Percentiles rank a stretch among this genome's conserved stretches.
These are phyloP conservation scores for Cosmia trapezina DNA, from an alignment of 2,888 invertebrate genomes.

Conservation along the genomic window DNA sequence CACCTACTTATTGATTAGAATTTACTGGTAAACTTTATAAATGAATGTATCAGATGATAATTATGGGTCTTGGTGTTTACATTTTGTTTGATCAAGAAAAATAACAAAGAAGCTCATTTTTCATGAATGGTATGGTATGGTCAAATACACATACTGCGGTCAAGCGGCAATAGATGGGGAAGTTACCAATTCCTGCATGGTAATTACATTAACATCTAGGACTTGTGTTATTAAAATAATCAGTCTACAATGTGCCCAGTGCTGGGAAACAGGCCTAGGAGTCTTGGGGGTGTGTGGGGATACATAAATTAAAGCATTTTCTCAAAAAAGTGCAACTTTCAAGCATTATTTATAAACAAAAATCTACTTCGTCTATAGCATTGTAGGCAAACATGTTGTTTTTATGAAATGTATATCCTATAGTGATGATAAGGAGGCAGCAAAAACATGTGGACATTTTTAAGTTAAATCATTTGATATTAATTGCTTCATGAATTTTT, in stretches of 20 bases:
- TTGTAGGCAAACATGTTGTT: background rate
- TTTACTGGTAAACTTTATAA: background rate
- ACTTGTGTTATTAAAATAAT: background rate
- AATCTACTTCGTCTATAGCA: background rate
- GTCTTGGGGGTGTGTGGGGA: background rate
- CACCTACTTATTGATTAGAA: background rate
- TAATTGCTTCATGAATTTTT: background rate
- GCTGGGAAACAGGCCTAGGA: background rate
- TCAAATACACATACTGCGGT: background rate
- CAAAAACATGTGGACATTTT: background rate
- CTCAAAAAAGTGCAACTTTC: background rate
- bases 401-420: background rate
- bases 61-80: background rate
- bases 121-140: background rate
- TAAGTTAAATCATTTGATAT: background rate
- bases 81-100: background rate
- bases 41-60: background rate
- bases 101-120: background rate
- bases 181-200: too few species aligned
- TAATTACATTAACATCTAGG: too few species aligned
- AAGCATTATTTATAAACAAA: background rate
- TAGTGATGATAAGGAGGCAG: background rate
- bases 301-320: background rate
- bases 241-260: background rate
- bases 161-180: too few species aligned